phyloP scores from a whole-genome alignment of 2,113 vertebrate species.

The Aleadryas rufinucha region DNA sequence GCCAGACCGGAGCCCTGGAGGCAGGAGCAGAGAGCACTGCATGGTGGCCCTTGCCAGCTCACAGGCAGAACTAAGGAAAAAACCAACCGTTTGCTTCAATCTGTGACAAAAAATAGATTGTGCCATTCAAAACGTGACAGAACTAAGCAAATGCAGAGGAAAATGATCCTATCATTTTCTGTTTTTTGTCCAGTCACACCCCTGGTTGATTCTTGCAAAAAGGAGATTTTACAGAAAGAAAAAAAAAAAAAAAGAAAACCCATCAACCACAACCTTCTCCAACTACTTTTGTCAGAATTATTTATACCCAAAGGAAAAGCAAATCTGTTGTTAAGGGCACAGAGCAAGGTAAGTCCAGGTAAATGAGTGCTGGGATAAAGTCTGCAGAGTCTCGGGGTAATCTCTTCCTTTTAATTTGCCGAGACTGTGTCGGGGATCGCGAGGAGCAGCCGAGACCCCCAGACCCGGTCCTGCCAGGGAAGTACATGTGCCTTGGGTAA shows the following conservation, averaged over 20 bases:
- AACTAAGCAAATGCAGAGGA: background rate
- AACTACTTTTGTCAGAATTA: background rate
- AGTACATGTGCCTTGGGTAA: accelerated
- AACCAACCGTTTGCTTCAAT: background rate
- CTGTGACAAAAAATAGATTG: background rate
- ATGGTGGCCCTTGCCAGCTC: background rate
- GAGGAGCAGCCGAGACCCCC: accelerated
- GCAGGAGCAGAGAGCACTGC: background rate
- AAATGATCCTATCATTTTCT: background rate
- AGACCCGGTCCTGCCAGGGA: background rate
- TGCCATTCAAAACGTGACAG: background rate
- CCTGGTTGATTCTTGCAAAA: background rate
- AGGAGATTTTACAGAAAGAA: background rate
- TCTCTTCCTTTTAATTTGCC: background rate
- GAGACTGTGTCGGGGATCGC: accelerated
- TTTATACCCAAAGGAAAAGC: background rate
- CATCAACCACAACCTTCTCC: background rate
- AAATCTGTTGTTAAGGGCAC: background rate
- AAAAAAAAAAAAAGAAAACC: background rate
- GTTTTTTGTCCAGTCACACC: background rate
- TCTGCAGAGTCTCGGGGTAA: accelerated
- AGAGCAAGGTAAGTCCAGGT: background rate
- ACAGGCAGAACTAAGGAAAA: background rate
- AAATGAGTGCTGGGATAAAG: background rate
- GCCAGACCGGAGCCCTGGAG: background rate